Percentiles rank a stretch among this genome's conserved stretches.
Conservation (phyloP, 2,113 vertebrate species). For the Lasiurus borealis region DNA sequence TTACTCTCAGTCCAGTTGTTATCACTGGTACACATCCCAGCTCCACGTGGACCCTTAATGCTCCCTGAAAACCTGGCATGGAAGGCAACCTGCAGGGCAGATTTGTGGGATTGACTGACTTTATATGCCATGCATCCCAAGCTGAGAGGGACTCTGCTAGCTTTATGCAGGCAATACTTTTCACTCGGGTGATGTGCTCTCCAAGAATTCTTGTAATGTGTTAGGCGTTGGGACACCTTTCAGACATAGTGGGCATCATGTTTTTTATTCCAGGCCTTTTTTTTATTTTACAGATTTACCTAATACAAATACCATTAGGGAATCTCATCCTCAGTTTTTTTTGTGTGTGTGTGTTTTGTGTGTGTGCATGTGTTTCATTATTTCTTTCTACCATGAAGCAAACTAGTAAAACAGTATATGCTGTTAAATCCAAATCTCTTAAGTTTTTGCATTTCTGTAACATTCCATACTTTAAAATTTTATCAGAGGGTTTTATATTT, state of each 20-base stretch:
- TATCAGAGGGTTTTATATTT: slow-evolving; percentile 31
- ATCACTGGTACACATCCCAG: slow-evolving; percentile 22
- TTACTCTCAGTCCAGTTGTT: neutral
- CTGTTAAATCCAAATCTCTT: slow-evolving; percentile 65
- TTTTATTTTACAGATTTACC: slow-evolving; percentile 68
- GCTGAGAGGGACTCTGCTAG: slow-evolving; percentile 21
- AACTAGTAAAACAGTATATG: neutral
- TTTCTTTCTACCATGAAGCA: slow-evolving; percentile 20
- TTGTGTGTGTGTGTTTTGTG: no score
- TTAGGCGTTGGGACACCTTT: slow-evolving; percentile 45
- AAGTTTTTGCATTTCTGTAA: neutral
- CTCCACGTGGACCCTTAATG: neutral
- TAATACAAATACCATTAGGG: slow-evolving; percentile 47
- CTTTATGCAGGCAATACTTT: slow-evolving; percentile 41
- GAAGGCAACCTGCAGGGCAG: slow-evolving; percentile 21
- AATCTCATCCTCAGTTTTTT: slow-evolving; percentile 23
- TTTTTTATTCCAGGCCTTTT: slow-evolving; percentile 57
- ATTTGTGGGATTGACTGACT: slow-evolving; percentile 35
- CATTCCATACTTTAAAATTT: slow-evolving; percentile 30
- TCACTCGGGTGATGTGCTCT: neutral
- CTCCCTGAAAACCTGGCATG: slow-evolving; percentile 51
- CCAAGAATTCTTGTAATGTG: slow-evolving; percentile 34
- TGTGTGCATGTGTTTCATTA: slow-evolving; percentile 21
- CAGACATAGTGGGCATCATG: neutral
- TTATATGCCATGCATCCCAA: slow-evolving; percentile 51